Evolutionary conservation across 2,113 vertebrate species (phyloP).

Genomic region (Chaetodon trifascialis): DNA sequence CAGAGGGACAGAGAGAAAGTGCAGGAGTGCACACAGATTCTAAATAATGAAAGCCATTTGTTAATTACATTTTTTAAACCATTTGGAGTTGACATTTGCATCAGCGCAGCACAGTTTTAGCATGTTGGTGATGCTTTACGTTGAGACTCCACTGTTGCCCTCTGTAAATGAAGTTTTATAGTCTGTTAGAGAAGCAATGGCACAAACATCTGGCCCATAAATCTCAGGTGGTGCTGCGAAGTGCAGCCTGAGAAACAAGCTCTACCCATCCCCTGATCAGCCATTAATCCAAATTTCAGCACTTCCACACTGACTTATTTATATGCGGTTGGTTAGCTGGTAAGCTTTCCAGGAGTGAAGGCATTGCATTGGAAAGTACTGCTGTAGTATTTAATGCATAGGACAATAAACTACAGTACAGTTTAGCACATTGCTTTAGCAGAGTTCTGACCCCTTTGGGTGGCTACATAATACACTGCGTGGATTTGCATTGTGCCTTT

Average conservation of each 20-base stretch:
- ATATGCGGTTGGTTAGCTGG: conserved; percentile 27
- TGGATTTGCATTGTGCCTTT: conserved; percentile 15
- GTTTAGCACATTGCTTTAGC: conserved; percentile 10
- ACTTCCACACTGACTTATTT: conserved; percentile 46
- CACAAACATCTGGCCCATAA: conserved; percentile 76
- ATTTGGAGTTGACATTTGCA: conserved; percentile 31
- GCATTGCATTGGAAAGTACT: conserved; percentile 16
- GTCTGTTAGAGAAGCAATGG: conserved; percentile 69
- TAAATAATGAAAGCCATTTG: conserved; percentile 29
- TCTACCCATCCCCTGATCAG: conserved; percentile 56
- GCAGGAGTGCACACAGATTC: neutral
- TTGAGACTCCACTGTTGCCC: conserved; percentile 38
- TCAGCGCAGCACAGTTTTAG: conserved; percentile 6
- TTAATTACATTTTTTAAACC: conserved; percentile 34
- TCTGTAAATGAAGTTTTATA: conserved; percentile 75
- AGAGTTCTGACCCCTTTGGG: neutral
- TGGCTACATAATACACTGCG: neutral
- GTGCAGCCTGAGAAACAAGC: conserved; percentile 48
- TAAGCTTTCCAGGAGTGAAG: conserved; percentile 22
- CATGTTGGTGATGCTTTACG: conserved; percentile 16
- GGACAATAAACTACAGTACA: conserved; percentile 18
- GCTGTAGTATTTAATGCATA: conserved; percentile 3
- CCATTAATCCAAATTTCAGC: conserved; percentile 65
- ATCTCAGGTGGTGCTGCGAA: conserved; percentile 69
- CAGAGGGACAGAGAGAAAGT: neutral